Conservation (phyloP, 2,797 vertebrate genomes). For the Sciurus vulgaris region DNA sequence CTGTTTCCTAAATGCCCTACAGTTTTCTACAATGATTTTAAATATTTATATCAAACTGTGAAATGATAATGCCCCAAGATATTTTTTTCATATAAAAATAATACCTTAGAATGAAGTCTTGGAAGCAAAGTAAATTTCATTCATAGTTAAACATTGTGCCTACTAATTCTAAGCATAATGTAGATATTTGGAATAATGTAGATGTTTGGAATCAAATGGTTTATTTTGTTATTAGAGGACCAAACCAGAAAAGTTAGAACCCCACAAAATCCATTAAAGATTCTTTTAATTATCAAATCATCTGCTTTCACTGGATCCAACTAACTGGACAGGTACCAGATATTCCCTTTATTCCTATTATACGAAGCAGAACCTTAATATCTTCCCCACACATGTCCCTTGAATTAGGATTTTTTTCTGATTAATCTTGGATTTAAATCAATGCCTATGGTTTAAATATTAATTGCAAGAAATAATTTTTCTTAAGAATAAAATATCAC, state of each 20-base stretch:
- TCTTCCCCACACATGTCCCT: background rate
- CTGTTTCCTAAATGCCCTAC: conserved; percentile 43
- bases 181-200: background rate
- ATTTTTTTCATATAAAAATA: conserved; percentile 25
- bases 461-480: background rate
- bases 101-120: background rate
- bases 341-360: background rate
- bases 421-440: conserved; percentile 48
- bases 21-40: conserved; percentile 41
- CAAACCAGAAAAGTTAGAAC: background rate
- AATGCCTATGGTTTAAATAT: conserved; percentile 13
- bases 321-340: background rate
- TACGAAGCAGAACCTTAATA: background rate
- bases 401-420: conserved; percentile 26
- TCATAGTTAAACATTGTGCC: background rate
- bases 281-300: conserved; percentile 4
- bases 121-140: background rate
- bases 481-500: background rate
- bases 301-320: background rate
- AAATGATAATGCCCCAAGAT: conserved; percentile 30
- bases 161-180: background rate
- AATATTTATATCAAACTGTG: conserved; percentile 15
- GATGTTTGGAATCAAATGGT: background rate
- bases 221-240: conserved; percentile 16
- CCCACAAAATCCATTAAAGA: background rate